phyloP scores from a whole-genome alignment of 2,797 vertebrate genomes.

The Anomalospiza imberbis region DNA sequence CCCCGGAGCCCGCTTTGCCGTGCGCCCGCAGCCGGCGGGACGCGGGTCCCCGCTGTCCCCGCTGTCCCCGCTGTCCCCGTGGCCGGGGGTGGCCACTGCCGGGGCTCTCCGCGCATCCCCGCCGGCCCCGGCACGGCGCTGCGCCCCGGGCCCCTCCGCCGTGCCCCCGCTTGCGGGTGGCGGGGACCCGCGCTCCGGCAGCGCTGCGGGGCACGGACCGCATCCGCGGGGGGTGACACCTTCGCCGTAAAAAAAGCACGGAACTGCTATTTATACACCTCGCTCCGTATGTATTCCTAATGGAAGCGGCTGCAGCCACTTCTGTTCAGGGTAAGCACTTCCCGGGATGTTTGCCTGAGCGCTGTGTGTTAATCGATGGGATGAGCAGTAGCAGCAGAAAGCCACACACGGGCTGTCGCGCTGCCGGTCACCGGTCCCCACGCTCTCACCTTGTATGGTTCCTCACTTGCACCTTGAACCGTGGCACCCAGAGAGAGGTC shows the following conservation, averaged over 20 bases:
- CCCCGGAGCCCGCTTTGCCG: background rate
- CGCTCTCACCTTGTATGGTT: accelerated
- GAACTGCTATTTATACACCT: accelerated
- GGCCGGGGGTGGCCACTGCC: background rate
- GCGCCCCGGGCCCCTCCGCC: background rate
- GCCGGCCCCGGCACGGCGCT: background rate
- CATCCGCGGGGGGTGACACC: background rate
- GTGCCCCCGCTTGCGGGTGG: background rate
- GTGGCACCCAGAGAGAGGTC: no score
- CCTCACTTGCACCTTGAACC: background rate
- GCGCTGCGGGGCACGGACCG: background rate
- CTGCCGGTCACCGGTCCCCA: background rate
- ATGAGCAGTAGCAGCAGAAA: background rate
- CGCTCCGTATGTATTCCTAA: accelerated
- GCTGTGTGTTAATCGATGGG: background rate
- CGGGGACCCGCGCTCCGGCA: background rate
- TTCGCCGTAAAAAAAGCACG: background rate
- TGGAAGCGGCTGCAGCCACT: background rate
- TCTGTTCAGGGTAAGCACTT: background rate
- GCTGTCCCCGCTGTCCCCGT: background rate
- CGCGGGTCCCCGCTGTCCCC: background rate
- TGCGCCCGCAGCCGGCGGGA: background rate
- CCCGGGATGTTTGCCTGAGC: background rate
- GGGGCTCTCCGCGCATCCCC: background rate
- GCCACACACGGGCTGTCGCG: background rate